Base-by-base conservation (phyloP, 1,140 invertebrate genomes). In the Ylistrum balloti region DNA sequence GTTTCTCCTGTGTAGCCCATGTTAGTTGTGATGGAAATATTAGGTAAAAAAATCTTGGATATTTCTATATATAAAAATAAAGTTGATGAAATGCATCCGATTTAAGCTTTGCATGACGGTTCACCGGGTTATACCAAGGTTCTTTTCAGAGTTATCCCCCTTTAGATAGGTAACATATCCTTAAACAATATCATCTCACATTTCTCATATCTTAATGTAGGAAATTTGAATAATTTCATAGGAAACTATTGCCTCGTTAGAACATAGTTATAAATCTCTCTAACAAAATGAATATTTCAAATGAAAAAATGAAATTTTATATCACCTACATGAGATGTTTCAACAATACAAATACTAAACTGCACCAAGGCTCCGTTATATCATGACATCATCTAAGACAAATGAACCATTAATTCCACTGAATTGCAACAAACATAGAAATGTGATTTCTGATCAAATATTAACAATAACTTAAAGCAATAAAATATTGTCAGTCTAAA, bases 41-140 rank as follows among this genome's bases (percentile, higher is more conserved):
- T 74, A n/a, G 28, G 56, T 74, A 74, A 74, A 74, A 38, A 38
- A 74, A 74, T 74, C 56, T 74, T 74, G 56, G 56, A 74, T 74
- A 17, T 74, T 74, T 74, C 56, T 74, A 74, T 17, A 28, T 74
- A 74, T 74, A 74, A 74, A 74, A 74, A 74, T 74, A 74, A 74
- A 74, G 22, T 74, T n/a, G 28, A 74, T 74, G 56, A 74, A 74
- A 74, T 74, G 56, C 56, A 74, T 74, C 56, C 56, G 56, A 74
- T 74, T 74, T 74, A 74, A 38, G n/a, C 56, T 28, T 74, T 74
- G 56, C 56, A 74, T 74, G 56, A 74, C n/a, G 22, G 28, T 74
- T 74, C 56, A 74, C 56, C 56, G 56, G 56, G 56, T 74, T 11
- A 74, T 45, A 45, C 41, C 56, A 74, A 28, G 56, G 22, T 74